These are phyloP conservation scores for Leptinotarsa juncta DNA, from an alignment of 2,888 invertebrate genomes.

Conservation along the genomic window DNA sequence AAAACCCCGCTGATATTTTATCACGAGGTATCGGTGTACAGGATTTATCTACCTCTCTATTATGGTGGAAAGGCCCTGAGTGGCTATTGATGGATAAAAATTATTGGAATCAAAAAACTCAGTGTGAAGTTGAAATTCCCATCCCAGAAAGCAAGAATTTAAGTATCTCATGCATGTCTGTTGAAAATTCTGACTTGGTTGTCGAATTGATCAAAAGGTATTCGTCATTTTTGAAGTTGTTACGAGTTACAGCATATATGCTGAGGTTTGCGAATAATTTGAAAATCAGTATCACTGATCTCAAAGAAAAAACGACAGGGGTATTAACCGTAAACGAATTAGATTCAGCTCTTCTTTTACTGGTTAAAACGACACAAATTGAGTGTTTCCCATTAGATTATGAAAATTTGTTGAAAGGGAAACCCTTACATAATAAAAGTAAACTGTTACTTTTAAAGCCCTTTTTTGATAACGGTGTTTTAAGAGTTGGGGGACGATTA, in stretches of 20 bases:
- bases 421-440: slow-evolving; percentile 23
- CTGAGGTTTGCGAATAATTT: neutral
- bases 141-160: neutral
- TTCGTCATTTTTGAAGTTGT: slow-evolving; percentile 2
- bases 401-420: slow-evolving; percentile 12
- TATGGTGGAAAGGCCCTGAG: slow-evolving; percentile 2
- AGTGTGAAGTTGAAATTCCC: neutral
- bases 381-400: slow-evolving; percentile 28
- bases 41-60: neutral
- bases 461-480: slow-evolving; percentile 23
- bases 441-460: slow-evolving; percentile 29
- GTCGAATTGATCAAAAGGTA: neutral
- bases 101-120: neutral
- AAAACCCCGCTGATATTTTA: neutral
- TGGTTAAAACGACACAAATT: slow-evolving; percentile 26
- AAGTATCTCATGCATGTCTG: slow-evolving; percentile 1
- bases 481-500: slow-evolving; percentile 37
- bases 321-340: slow-evolving; percentile 21
- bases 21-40: neutral
- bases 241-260: slow-evolving; percentile 2
- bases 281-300: neutral
- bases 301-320: neutral
- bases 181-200: slow-evolving; percentile 6
- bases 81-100: slow-evolving; percentile 6
- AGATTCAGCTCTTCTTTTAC: slow-evolving; percentile 5